Evolutionary conservation across 2,113 vertebrate species (phyloP), one percentile per base, ranked within the genome.

Genomic region (Chamaetylas fuelleborni): DNA sequence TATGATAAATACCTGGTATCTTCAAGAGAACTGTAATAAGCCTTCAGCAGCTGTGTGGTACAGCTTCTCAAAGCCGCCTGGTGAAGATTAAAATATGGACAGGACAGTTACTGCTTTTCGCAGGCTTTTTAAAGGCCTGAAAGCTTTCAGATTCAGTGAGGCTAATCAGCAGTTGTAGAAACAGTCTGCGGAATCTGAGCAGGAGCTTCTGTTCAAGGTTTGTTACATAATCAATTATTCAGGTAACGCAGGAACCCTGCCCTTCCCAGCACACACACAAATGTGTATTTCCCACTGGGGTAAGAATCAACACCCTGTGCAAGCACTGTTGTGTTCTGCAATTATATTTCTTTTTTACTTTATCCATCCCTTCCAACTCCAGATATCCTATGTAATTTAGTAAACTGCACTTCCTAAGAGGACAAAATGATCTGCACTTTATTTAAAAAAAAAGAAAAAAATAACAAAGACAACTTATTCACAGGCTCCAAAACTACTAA

Each of bases 11-110:
- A 99, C 99, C 99, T 99, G 74, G 89, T 96, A 93, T 99, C 99
- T 86, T 99, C 98, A 86, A 99, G 97, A 76, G 99, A 98, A 88
- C 86, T 97, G 94, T 92, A 98, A 62, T 99, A 99, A 57, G 99
- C 99, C 95, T 98, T 98, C 31, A 99, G 98, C 78, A 99, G 97
- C 38, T 98, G 95, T 34, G 99, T 98, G 87, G 94, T 98, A 94
- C 98, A 99, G 82, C 97, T 98, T 97, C 98, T 98, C 91, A 99
- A 92, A 94, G 97, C 94, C 86, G 81, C 95, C 99, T 99, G 97
- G 97, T 85, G 93, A 86, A 95, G 57, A 97, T 92, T 40, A 97
- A 97, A 97, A 96, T 3, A 91, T 0, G 13, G 28, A 77, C 33
- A 79, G 12, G 15, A 54, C 13, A 82, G 25, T 85, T 80, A 74